Conservation (phyloP, 1,140 invertebrate species). For the Triops longicaudatus region DNA sequence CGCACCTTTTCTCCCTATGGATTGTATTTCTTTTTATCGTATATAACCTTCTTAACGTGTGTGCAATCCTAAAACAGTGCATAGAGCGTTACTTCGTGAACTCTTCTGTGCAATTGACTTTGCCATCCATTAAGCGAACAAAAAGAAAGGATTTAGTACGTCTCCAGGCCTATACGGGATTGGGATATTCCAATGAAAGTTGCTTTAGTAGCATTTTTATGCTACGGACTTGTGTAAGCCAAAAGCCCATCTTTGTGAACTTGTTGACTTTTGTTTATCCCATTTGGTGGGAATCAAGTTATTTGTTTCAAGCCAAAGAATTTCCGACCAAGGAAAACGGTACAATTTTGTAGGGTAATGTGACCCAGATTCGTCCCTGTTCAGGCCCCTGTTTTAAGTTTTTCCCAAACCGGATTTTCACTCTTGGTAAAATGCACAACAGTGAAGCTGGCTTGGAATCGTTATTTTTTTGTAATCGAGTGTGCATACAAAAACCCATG, state of each 20-base stretch:
- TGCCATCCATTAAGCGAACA: no score
- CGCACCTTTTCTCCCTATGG: not conserved
- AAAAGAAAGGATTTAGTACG: no score
- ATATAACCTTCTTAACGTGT: no score
- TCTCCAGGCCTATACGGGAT: no score
- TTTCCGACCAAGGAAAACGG: not conserved
- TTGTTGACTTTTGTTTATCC: not conserved
- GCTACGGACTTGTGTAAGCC: no score
- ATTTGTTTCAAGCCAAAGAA: no score
- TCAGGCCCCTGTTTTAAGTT: not conserved
- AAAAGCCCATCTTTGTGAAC: no score
- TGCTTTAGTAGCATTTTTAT: no score
- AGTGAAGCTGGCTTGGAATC: not conserved
- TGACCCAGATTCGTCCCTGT: not conserved
- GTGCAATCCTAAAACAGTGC: no score
- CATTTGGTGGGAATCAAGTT: not conserved
- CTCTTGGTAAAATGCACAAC: not conserved
- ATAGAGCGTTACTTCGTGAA: no score
- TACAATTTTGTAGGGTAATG: not conserved
- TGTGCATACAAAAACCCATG: not conserved
- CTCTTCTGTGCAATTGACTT: no score
- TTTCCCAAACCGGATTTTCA: slow-evolving; percentile 1
- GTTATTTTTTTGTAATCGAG: not conserved
- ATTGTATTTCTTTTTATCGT: not conserved
- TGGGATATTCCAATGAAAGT: no score